Conservation (phyloP, 2,113 vertebrate genomes). For the Triplophysa siluroides region DNA sequence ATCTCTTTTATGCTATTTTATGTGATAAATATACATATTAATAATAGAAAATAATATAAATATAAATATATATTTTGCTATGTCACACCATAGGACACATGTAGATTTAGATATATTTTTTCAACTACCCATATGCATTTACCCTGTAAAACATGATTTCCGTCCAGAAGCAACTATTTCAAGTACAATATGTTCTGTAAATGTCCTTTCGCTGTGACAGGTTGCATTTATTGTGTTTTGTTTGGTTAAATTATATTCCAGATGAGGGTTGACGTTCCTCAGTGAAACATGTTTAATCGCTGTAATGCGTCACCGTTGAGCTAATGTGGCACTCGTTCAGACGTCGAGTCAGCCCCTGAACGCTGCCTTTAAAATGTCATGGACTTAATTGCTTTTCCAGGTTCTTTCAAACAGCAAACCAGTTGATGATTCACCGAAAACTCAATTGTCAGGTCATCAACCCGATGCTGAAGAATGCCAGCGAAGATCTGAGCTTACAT, state of each 20-base stretch:
- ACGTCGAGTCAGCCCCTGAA: constrained; percentile 18
- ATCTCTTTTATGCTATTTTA: no score
- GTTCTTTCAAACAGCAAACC: constrained; percentile 3
- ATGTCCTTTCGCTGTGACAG: not conserved
- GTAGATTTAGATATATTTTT: no score
- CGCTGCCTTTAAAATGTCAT: constrained; percentile 22
- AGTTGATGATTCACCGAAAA: constrained; percentile 31
- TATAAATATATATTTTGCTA: no score
- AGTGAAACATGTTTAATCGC: constrained; percentile 16
- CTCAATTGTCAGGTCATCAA: constrained; percentile 22
- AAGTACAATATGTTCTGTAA: not conserved
- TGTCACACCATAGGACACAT: no score
- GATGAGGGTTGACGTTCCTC: constrained; percentile 8
- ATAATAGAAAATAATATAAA: no score
- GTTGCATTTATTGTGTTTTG: not conserved
- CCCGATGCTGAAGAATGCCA: constrained; percentile 25
- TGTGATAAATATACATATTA: no score
- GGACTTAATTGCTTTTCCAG: constrained; percentile 28
- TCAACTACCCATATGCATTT: no score
- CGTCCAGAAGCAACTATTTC: not conserved
- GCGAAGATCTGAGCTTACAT: no score
- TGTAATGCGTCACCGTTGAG: constrained; percentile 1
- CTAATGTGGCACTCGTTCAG: not conserved
- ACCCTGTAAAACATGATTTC: no score
- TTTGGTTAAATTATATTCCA: not conserved